Evolutionary conservation across 2,888 invertebrate species (phyloP).

Genomic region (Flexamia atlantica): DNA sequence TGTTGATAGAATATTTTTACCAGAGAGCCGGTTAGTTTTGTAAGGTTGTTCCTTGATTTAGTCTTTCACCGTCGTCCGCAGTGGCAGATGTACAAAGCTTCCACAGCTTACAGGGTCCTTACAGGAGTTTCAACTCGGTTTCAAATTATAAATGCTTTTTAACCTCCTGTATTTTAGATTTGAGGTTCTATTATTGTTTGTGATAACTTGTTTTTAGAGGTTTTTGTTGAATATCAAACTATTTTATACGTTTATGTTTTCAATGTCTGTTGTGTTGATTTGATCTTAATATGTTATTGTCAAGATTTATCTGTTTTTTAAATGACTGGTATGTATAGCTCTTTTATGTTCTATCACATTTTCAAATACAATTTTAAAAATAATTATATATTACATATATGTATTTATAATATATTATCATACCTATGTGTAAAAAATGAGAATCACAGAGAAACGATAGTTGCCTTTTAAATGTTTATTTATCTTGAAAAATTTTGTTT

Average conservation of each 20-base stretch:
- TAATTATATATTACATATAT: neutral
- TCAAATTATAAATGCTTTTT: neutral
- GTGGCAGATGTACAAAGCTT: conserved; percentile 19
- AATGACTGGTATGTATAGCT: neutral
- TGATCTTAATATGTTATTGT: conserved; percentile 2
- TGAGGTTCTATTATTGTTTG: conserved; percentile 34
- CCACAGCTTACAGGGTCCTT: conserved; percentile 41
- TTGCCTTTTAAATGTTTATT: neutral
- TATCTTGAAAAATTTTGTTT: neutral
- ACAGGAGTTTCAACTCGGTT: neutral
- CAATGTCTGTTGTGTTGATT: conserved; percentile 20
- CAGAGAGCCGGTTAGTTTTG: conserved; percentile 42
- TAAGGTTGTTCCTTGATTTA: conserved; percentile 43
- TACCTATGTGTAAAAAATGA: neutral
- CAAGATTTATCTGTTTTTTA: neutral
- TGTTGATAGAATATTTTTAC: conserved; percentile 49
- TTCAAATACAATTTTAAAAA: neutral
- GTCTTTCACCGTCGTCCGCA: conserved; percentile 46
- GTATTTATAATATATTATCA: conserved; percentile 11
- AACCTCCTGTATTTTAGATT: conserved; percentile 8
- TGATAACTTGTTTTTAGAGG: conserved; percentile 24
- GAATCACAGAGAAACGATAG: conserved; percentile 7
- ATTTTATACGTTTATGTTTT: conserved; percentile 8
- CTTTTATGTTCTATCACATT: conserved; percentile 10
- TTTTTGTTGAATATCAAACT: conserved; percentile 17